These are phyloP conservation scores for Paratilapia polleni DNA, from an alignment of 2,113 vertebrate genomes.

Conservation along the genomic window DNA sequence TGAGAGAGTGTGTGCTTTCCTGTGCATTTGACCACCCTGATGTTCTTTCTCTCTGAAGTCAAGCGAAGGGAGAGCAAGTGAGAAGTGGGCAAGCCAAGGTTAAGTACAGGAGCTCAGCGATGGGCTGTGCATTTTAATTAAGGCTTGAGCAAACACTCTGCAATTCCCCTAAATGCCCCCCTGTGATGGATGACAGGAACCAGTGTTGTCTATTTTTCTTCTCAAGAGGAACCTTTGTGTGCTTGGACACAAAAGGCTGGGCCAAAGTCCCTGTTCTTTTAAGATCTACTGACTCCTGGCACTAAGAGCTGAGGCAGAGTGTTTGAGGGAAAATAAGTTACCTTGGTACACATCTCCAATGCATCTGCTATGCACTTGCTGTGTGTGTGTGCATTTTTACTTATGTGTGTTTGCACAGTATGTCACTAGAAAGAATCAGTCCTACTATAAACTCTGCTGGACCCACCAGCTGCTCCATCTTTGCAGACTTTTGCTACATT, in stretches of 20 bases:
- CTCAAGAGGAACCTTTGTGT: slow-evolving; percentile 58
- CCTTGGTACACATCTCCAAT: slow-evolving; percentile 28
- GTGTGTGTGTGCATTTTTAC: background rate
- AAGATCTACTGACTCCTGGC: slow-evolving; percentile 65
- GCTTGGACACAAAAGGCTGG: slow-evolving; percentile 35
- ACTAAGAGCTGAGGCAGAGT: background rate
- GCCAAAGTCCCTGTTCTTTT: slow-evolving; percentile 44
- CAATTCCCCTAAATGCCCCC: slow-evolving; percentile 62
- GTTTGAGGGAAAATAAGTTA: slow-evolving; percentile 24
- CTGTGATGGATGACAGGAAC: slow-evolving; percentile 67
- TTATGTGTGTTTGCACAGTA: background rate
- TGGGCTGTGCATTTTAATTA: slow-evolving; percentile 73
- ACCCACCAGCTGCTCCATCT: background rate
- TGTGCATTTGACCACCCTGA: slow-evolving; percentile 37
- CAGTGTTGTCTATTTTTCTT: slow-evolving; percentile 53
- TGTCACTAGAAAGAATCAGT: background rate
- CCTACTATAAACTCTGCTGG: background rate
- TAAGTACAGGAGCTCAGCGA: slow-evolving; percentile 68
- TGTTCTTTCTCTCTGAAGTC: slow-evolving; percentile 38
- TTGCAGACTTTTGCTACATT: too few relatives aligned
- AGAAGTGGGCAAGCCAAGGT: slow-evolving; percentile 72
- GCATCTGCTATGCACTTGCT: slow-evolving; percentile 6
- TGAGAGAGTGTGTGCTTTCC: background rate
- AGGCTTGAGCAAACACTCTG: slow-evolving; percentile 61
- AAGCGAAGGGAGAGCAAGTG: background rate